A percentile compares a stretch with the other conserved stretches of the same genome.
Evolutionary conservation across 1,140 invertebrate species (phyloP).

Genomic region (Tetramorium parvispinum): DNA sequence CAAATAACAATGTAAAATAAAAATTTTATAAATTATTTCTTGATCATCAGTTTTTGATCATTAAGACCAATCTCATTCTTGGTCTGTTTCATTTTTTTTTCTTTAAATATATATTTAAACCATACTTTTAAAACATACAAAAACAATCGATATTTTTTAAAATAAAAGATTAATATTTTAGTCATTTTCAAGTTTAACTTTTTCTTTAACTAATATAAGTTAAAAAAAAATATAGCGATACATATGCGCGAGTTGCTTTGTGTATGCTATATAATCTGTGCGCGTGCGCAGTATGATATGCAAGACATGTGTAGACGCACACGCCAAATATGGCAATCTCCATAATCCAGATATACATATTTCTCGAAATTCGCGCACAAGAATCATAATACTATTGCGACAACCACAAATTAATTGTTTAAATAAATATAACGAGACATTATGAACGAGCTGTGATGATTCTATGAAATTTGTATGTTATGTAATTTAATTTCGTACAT

Average conservation of each 20-base stretch:
- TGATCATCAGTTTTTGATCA: no score
- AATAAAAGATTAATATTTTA: neutral
- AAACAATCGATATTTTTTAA: neutral
- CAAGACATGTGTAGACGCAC: constrained; percentile 55
- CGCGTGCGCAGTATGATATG: neutral
- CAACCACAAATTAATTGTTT: neutral
- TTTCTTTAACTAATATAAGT: neutral
- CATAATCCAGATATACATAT: neutral
- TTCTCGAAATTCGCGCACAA: neutral
- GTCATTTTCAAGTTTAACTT: neutral
- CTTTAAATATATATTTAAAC: no score
- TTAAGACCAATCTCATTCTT: no score
- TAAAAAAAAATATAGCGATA: neutral
- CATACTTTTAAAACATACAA: neutral
- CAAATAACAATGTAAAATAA: no score
- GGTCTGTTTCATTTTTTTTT: no score
- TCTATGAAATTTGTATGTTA: neutral
- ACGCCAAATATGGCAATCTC: constrained; percentile 62
- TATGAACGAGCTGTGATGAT: neutral
- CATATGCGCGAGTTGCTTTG: neutral
- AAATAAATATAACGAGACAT: neutral
- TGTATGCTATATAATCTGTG: neutral
- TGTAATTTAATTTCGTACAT: neutral
- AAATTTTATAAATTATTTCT: no score
- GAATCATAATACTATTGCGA: neutral